Evolutionary conservation across 1,140 invertebrate species (phyloP).

Genomic region (Brachionus koreanus): DNA sequence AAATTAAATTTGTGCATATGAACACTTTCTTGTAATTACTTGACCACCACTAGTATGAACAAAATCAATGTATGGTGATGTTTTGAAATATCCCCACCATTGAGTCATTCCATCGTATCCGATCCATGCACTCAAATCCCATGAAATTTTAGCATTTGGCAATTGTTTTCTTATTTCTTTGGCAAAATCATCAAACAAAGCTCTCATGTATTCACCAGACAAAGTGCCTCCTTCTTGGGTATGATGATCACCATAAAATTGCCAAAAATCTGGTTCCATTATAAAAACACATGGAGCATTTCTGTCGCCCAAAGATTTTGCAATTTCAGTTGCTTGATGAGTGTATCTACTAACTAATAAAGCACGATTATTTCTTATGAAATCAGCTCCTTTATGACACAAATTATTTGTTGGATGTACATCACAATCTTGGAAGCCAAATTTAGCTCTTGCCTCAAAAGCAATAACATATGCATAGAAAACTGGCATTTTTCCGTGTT

Average conservation of each 20-base stretch:
- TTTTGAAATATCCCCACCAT: conserved; percentile 25
- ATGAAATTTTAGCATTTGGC: not conserved
- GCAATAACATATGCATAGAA: conserved; percentile 17
- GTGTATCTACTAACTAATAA: not conserved
- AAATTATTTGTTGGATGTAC: conserved; percentile 5
- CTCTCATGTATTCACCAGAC: conserved; percentile 3
- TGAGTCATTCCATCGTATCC: not conserved
- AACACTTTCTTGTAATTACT: not conserved
- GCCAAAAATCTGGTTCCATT: conserved; percentile 28
- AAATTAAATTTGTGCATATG: not conserved
- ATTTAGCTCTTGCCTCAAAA: conserved; percentile 23
- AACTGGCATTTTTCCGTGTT: not conserved
- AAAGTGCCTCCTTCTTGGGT: conserved; percentile 5
- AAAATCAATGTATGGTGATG: not conserved
- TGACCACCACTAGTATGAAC: conserved; percentile 28
- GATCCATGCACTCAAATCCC: conserved; percentile 1
- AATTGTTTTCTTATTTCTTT: conserved; percentile 4
- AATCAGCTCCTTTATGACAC: not conserved
- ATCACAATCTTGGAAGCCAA: conserved; percentile 6
- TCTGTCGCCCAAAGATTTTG: not conserved
- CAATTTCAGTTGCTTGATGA: conserved; percentile 12
- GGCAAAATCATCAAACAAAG: conserved; percentile 9
- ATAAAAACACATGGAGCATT: not conserved
- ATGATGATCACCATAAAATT: not conserved
- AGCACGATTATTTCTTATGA: not conserved